Evolutionary conservation across 2,797 vertebrate genomes (phyloP).

Genomic region (Rhyacichthys aspro): DNA sequence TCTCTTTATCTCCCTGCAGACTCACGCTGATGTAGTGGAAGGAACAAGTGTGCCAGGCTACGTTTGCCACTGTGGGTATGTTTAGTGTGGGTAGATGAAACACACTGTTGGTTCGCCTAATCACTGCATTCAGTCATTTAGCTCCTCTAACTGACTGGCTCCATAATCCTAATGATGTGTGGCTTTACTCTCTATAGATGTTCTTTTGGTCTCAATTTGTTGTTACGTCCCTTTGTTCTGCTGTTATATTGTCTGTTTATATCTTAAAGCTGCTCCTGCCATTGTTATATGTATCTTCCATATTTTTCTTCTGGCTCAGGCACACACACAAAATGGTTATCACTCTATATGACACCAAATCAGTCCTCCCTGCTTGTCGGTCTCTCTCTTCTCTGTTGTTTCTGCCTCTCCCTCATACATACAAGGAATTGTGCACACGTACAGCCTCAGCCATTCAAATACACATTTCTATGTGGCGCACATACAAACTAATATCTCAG

Average conservation of each 20-base stretch:
- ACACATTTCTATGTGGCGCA: slow-evolving; percentile 72
- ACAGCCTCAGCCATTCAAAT: slow-evolving; percentile 66
- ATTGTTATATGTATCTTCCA: slow-evolving; percentile 9
- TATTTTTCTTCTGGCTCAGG: slow-evolving; percentile 12
- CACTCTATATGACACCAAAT: slow-evolving; percentile 44
- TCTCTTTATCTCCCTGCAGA: not conserved
- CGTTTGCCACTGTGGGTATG: slow-evolving; percentile 44
- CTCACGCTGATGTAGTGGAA: slow-evolving; percentile 18
- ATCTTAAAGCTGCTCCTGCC: slow-evolving; percentile 18
- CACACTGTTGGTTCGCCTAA: slow-evolving; percentile 41
- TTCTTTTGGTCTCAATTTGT: slow-evolving; percentile 20
- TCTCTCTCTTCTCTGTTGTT: slow-evolving; percentile 54
- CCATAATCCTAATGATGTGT: slow-evolving; percentile 41
- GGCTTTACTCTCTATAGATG: slow-evolving; percentile 24
- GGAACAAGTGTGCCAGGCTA: slow-evolving; percentile 28
- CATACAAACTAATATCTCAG: slow-evolving; percentile 80
- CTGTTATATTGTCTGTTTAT: slow-evolving; percentile 11
- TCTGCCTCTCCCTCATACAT: slow-evolving; percentile 57
- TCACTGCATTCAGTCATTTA: slow-evolving; percentile 45
- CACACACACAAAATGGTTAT: slow-evolving; percentile 34
- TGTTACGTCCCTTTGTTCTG: slow-evolving; percentile 7
- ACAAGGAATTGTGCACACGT: slow-evolving; percentile 52
- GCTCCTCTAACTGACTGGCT: slow-evolving; percentile 43
- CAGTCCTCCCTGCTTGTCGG: slow-evolving; percentile 27
- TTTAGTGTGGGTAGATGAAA: slow-evolving; percentile 50